Evolutionary conservation across 2,113 vertebrate species (phyloP).

Genomic region (Mus pahari): DNA sequence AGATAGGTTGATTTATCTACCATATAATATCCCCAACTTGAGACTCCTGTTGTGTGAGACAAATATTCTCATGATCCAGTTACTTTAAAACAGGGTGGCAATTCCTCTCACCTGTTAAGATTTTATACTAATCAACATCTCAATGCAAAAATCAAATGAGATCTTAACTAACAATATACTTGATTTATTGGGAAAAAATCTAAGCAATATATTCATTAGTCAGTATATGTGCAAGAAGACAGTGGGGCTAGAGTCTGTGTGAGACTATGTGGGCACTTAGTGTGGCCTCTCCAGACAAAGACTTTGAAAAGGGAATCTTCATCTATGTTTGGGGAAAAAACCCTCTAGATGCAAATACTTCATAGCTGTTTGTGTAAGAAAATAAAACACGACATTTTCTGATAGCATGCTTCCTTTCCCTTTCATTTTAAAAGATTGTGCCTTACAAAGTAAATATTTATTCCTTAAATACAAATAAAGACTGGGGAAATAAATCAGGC

Average conservation of each 20-base stretch:
- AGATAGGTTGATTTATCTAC: not conserved
- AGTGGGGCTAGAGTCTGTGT: not conserved
- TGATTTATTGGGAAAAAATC: not conserved
- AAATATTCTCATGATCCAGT: not conserved
- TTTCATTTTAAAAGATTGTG: not conserved
- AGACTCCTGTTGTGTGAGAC: not conserved
- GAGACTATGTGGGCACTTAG: not conserved
- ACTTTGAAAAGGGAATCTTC: not conserved
- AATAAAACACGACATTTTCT: not conserved
- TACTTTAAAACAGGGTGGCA: not conserved
- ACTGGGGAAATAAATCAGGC: not conserved
- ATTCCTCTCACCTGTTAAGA: not conserved
- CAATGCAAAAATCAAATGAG: not conserved
- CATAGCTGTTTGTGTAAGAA: not conserved
- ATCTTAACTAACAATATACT: not conserved
- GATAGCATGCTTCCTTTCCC: not conserved
- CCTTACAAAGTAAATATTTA: constrained; percentile 53
- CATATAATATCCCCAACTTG: not conserved
- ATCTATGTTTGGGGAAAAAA: not conserved
- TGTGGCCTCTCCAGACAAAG: not conserved
- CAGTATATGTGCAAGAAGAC: not conserved
- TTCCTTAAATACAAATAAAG: constrained; percentile 37
- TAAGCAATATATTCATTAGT: not conserved
- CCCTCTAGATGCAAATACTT: constrained; percentile 32
- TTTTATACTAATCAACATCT: not conserved